A percentile compares a stretch with the other conserved stretches of the same genome.
Conservation (phyloP, 1,140 invertebrate genomes). For the Physella acuta region DNA sequence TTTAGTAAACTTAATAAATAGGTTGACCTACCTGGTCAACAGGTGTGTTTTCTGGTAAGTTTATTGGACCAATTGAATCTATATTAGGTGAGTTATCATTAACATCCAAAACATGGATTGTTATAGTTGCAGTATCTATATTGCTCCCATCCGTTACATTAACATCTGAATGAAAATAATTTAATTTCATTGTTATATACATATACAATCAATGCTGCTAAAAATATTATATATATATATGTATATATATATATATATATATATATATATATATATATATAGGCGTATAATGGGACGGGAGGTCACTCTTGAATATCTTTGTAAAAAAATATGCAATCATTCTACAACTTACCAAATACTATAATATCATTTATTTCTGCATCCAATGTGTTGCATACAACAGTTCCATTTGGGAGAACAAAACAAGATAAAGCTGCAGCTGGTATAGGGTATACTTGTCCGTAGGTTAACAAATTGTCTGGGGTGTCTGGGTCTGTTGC, state of each 20-base stretch:
- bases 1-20: background rate
- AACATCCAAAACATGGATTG: constrained; percentile 30
- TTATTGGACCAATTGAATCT: background rate
- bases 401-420: background rate
- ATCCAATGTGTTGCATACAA: constrained; percentile 5
- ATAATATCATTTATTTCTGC: background rate
- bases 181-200: background rate
- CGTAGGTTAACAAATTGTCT: constrained; percentile 5
- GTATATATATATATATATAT: background rate
- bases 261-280: background rate
- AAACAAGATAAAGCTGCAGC: background rate
- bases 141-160: constrained; percentile 27
- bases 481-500: constrained; percentile 25
- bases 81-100: constrained; percentile 36
- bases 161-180: background rate
- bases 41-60: constrained; percentile 27
- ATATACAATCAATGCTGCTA: background rate
- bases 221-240: background rate
- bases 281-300: background rate
- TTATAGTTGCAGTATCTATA: constrained; percentile 14
- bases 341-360: background rate
- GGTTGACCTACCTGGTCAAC: background rate
- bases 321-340: background rate
- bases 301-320: background rate
- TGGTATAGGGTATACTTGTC: background rate